Percentiles rank a stretch among this genome's conserved stretches.
phyloP scores from a whole-genome alignment of 2,113 vertebrate genomes.

The Pipra filicauda region DNA sequence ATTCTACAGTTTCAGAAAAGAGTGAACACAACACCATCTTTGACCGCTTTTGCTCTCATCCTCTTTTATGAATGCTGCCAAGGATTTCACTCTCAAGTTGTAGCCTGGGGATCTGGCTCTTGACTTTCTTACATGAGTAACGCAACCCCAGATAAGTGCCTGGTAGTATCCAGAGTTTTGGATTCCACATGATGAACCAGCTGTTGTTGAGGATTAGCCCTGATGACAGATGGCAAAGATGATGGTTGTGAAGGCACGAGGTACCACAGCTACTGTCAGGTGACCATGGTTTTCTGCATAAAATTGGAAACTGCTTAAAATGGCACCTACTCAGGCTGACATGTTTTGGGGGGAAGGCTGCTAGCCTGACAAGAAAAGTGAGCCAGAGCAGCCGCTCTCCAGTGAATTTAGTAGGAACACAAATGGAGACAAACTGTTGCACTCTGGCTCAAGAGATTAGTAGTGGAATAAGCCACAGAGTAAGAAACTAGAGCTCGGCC shows the following conservation, averaged over 20 bases:
- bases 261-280: background rate
- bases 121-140: background rate
- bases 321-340: background rate
- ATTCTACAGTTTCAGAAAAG: background rate
- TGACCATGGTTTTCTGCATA: background rate
- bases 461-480: background rate
- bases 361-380: background rate
- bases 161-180: background rate
- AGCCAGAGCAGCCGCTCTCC: background rate
- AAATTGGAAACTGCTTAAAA: background rate
- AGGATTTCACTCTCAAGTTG: background rate
- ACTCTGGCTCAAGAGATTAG: background rate
- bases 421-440: background rate
- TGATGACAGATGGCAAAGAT: background rate
- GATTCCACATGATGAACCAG: background rate
- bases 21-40: background rate
- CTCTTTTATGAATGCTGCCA: background rate
- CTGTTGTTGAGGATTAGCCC: background rate
- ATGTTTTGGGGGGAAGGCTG: background rate
- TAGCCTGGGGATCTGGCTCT: background rate
- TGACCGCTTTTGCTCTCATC: background rate
- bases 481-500: background rate
- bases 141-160: background rate
- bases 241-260: background rate
- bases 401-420: background rate